These are phyloP conservation scores for Hylyphantes graminicola DNA, from an alignment of 1,140 invertebrate species.

Conservation along the genomic window DNA sequence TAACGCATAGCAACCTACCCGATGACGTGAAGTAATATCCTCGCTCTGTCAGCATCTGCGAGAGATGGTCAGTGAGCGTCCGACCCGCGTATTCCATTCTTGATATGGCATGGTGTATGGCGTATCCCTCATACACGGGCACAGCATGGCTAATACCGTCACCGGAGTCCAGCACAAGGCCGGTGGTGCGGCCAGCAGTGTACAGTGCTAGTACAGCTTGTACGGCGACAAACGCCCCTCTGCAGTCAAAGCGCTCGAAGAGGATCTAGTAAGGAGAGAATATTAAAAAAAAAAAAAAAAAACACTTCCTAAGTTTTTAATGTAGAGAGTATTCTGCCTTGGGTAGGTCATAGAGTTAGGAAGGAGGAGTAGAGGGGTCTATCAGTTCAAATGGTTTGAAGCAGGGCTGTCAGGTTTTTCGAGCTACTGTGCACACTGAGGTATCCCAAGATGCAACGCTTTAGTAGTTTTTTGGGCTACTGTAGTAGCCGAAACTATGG, in stretches of 20 bases:
- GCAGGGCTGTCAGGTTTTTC: too few relatives aligned
- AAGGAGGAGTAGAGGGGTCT: too few relatives aligned
- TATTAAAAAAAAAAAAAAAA: background rate
- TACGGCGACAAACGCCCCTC: conserved; percentile 71
- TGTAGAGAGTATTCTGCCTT: background rate
- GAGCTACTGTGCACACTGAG: too few relatives aligned
- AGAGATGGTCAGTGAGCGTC: conserved; percentile 63
- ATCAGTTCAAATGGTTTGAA: too few relatives aligned
- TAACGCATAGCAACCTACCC: conserved; percentile 30
- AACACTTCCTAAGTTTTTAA: background rate
- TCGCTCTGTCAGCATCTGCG: conserved; percentile 63
- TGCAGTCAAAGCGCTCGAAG: conserved; percentile 73
- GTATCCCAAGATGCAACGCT: too few relatives aligned
- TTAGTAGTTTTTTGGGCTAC: too few relatives aligned
- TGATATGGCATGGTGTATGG: conserved; percentile 86
- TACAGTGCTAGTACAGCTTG: conserved; percentile 85
- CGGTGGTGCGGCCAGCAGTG: conserved; percentile 83
- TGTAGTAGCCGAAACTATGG: too few relatives aligned
- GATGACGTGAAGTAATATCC: conserved; percentile 65
- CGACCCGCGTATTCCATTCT: conserved; percentile 85
- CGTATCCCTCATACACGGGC: conserved; percentile 78
- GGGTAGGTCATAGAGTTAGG: too few relatives aligned
- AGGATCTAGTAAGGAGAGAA: conserved; percentile 69
- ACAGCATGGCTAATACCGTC: conserved; percentile 74
- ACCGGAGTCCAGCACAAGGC: conserved; percentile 72